Evolutionary conservation across 2,888 invertebrate genomes (phyloP).

Genomic region (Diaperis boleti): DNA sequence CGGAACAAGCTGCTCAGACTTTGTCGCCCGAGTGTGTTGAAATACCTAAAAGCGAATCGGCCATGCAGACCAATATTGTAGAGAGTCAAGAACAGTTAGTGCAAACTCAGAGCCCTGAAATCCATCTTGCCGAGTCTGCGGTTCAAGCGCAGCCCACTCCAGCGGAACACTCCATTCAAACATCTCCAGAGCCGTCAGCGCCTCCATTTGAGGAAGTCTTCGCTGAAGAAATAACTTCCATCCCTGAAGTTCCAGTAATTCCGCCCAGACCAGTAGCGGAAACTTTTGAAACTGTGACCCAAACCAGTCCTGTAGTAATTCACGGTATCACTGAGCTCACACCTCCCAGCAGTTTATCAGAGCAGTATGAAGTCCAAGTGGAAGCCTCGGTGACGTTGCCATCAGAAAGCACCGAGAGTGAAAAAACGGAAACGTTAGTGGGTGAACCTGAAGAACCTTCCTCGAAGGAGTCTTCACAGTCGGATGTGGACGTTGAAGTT

Average conservation of each 20-base stretch:
- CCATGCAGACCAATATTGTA: conserved; percentile 60
- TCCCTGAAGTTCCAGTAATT: background rate
- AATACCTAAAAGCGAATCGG: conserved; percentile 58
- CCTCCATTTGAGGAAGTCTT: conserved; percentile 51
- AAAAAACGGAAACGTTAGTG: conserved; percentile 17
- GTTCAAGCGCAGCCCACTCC: conserved; percentile 54
- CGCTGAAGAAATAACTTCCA: conserved; percentile 41
- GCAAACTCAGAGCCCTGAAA: conserved; percentile 66
- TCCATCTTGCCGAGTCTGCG: conserved; percentile 55
- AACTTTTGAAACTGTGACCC: conserved; percentile 65
- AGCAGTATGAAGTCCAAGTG: conserved; percentile 72
- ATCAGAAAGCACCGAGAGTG: conserved; percentile 49
- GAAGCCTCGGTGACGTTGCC: conserved; percentile 72
- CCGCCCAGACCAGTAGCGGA: conserved; percentile 46
- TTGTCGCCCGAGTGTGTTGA: conserved; percentile 54
- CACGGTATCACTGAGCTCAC: conserved; percentile 45
- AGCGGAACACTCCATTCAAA: conserved; percentile 67
- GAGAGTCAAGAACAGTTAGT: conserved; percentile 59
- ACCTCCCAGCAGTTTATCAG: conserved; percentile 52
- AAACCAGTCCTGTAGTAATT: conserved; percentile 73
- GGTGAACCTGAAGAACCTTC: conserved; percentile 17
- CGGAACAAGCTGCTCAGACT: conserved; percentile 61
- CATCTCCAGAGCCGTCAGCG: conserved; percentile 66
- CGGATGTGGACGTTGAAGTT: conserved; percentile 57
- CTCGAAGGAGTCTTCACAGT: conserved; percentile 8